A percentile compares a stretch with the other conserved stretches of the same genome.
phyloP scores from a whole-genome alignment of 2,797 vertebrate genomes.

The Xyrichtys novacula region DNA sequence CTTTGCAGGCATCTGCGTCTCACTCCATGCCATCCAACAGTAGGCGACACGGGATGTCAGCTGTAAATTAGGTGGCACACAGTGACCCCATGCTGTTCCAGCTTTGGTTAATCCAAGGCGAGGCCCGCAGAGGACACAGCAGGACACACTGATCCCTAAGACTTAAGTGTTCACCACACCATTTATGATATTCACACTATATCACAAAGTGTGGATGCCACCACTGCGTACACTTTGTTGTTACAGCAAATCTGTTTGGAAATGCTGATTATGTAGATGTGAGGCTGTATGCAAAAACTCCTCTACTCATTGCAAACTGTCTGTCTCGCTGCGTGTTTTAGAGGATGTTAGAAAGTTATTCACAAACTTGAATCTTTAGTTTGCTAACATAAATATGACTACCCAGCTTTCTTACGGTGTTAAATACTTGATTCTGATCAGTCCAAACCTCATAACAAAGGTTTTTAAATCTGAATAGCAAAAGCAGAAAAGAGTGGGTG shows the following conservation, averaged over 20 bases:
- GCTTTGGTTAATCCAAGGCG: conserved; percentile 68
- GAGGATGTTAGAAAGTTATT: not conserved
- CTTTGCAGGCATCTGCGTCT: conserved; percentile 62
- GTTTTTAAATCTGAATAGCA: too few species aligned
- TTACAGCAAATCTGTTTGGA: conserved; percentile 36
- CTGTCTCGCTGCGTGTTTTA: not conserved
- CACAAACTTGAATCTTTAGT: too few species aligned
- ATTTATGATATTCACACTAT: conserved; percentile 57
- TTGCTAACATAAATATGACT: too few species aligned
- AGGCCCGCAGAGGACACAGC: conserved; percentile 64
- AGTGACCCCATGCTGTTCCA: conserved; percentile 62
- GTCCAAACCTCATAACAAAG: too few species aligned
- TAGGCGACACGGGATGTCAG: conserved; percentile 69
- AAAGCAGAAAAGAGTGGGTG: too few species aligned
- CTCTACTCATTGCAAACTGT: too few species aligned
- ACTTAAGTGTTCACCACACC: conserved; percentile 63
- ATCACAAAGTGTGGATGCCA: conserved; percentile 41
- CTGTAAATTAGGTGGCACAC: conserved; percentile 74
- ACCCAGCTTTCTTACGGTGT: too few species aligned
- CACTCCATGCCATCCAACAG: conserved; percentile 58
- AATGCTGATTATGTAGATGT: conserved; percentile 31
- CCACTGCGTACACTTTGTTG: conserved; percentile 25
- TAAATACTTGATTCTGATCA: too few species aligned
- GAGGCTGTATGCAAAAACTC: conserved; percentile 30
- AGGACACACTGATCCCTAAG: conserved; percentile 62